These are phyloP conservation scores for Ianthella basta DNA, from an alignment of 37 sponge, comb jelly and placozoan genomes.

Conservation along the genomic window DNA sequence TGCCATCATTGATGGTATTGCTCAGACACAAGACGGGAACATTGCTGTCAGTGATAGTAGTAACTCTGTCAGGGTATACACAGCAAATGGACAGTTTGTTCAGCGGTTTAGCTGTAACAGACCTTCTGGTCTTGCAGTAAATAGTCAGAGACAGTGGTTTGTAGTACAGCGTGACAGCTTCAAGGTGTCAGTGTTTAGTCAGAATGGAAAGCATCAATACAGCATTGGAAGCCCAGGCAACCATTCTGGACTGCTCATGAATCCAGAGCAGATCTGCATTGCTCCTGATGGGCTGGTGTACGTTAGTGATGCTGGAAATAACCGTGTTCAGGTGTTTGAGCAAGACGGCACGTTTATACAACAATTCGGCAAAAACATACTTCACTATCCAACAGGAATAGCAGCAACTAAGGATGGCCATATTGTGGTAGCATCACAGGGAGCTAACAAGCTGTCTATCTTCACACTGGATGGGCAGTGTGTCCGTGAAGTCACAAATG, in stretches of 20 bases:
- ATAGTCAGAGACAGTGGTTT: background rate
- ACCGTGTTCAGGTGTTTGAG: background rate
- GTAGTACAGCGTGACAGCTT: background rate
- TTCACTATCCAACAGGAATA: background rate
- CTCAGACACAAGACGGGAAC: background rate
- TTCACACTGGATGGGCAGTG: constrained; percentile 5
- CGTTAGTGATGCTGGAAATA: background rate
- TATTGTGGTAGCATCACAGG: background rate
- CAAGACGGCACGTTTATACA: background rate
- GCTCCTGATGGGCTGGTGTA: background rate
- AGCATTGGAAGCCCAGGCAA: background rate
- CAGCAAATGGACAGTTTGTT: background rate
- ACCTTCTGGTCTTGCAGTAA: constrained; percentile 6
- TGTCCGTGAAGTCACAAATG: background rate
- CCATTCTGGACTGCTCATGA: background rate
- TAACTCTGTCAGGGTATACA: background rate
- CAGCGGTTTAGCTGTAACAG: background rate
- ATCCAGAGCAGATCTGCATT: background rate
- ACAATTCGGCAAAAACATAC: background rate
- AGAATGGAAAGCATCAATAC: background rate
- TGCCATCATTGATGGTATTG: background rate
- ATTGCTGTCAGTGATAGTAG: background rate
- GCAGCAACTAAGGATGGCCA: background rate
- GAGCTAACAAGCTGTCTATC: constrained; percentile 5
- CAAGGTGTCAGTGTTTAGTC: background rate